Base-by-base conservation (phyloP, 2,797 vertebrate species). In the Lacerta viridis region DNA sequence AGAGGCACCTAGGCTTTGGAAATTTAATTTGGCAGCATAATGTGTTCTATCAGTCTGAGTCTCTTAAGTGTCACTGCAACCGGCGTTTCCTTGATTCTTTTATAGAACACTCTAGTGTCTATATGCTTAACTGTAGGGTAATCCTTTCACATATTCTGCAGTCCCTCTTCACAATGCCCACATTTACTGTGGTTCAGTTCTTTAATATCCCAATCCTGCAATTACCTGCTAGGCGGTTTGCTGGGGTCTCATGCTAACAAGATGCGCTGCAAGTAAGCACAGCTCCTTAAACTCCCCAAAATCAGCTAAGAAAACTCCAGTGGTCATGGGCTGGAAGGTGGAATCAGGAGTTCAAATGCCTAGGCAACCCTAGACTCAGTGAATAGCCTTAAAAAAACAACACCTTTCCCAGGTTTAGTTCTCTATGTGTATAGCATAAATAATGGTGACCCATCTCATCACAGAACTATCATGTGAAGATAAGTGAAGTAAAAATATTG, bases 61-160 rank as follows among this genome's bases (percentile, higher is more conserved):
- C 80, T 11, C 92, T 41, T 91, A 86, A 83, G 84, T 87, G 43
- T 55, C 90, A 93, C 89, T 85, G 76, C 92, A 88, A 86, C 89
- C 80, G 90, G 61, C 23, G 83, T 85, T 92, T 87, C 8, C 85
- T 77, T 25, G 82, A 55, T 89, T 59, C 91, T 92, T 91, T 94
- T 94, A 91, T 64, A 72, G 90, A 80, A 92, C 33, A 43, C 29
- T 33, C 2, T 72, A 89, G 82, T 20, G 29, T 78, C 77, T 87
- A 64, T 68, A 79, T 29, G 86, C 66, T 91, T 92, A 50, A 75
- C 1, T 29, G 64, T 59, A 80, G 11, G 50, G 46, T 29, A 66
- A 18, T 72, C 5, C 69, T 5, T 59, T 80, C 17, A 33, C 25
- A 33, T 36, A n/a, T 39, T 87, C 78, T 74, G 43, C 77, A 25